phyloP scores from a whole-genome alignment of 2,113 vertebrate genomes.

The Ancistrus triradiatus region DNA sequence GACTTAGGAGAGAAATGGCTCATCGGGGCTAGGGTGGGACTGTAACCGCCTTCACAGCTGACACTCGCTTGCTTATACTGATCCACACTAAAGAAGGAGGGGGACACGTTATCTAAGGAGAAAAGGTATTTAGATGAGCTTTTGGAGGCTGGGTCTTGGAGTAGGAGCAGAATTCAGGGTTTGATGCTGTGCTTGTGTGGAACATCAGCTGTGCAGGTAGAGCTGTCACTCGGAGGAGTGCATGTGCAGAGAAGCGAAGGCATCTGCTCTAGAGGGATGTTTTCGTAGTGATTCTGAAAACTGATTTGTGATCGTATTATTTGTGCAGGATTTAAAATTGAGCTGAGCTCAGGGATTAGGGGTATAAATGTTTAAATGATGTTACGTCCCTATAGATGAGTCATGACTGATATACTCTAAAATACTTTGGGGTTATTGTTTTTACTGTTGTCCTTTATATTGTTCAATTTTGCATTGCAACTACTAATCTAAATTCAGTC shows the following conservation, averaged over 20 bases:
- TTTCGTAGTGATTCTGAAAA: background rate
- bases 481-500: too few species aligned
- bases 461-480: too few species aligned
- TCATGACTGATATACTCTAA: background rate
- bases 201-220: slow-evolving; percentile 31
- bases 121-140: slow-evolving; percentile 1
- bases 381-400: too few species aligned
- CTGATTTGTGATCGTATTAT: slow-evolving; percentile 8
- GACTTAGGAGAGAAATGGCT: slow-evolving; percentile 44
- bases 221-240: slow-evolving; percentile 31
- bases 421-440: background rate
- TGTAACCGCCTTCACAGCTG: slow-evolving; percentile 20
- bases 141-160: background rate
- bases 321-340: background rate
- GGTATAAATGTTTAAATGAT: background rate
- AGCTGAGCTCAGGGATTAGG: background rate
- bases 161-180: background rate
- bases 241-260: slow-evolving; percentile 26
- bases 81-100: background rate
- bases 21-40: slow-evolving; percentile 38
- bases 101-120: background rate
- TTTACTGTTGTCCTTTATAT: too few species aligned
- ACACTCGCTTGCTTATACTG: background rate
- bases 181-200: slow-evolving; percentile 13
- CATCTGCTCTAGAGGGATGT: slow-evolving; percentile 6